phyloP scores from a whole-genome alignment of 2,888 invertebrate species.

The Oeneis ivallda region DNA sequence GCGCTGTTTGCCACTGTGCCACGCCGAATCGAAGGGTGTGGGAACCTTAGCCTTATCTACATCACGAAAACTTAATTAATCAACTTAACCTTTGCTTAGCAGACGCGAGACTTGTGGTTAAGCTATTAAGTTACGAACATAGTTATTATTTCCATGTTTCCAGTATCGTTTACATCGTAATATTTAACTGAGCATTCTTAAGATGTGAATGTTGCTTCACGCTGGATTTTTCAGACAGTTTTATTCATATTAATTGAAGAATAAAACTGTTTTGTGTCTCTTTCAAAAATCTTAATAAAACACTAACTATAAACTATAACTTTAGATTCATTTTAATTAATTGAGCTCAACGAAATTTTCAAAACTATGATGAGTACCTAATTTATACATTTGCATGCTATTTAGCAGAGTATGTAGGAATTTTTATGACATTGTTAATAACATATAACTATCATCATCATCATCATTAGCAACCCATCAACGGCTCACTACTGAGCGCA shows the following conservation, averaged over 20 bases:
- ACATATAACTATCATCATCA: no score
- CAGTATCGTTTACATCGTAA: background rate
- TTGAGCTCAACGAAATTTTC: no score
- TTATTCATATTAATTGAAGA: background rate
- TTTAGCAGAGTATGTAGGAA: no score
- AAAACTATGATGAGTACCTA: no score
- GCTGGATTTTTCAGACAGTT: background rate
- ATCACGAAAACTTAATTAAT: slow-evolving; percentile 56
- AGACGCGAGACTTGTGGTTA: slow-evolving; percentile 36
- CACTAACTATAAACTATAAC: no score
- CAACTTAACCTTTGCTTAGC: slow-evolving; percentile 50
- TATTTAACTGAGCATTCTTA: background rate
- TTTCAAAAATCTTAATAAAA: no score
- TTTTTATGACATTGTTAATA: no score
- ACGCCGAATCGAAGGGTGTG: slow-evolving; percentile 48
- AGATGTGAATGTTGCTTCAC: background rate
- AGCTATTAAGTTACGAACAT: slow-evolving; percentile 32
- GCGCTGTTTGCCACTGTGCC: slow-evolving; percentile 44
- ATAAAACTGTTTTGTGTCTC: no score
- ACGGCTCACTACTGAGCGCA: no score
- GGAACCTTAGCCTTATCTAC: slow-evolving; percentile 46
- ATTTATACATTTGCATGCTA: no score
- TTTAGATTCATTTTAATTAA: no score
- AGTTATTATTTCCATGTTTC: slow-evolving; percentile 22
- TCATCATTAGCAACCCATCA: no score